phyloP scores from a whole-genome alignment of 1,140 invertebrate genomes.

The Cardiocondyla obscurior region DNA sequence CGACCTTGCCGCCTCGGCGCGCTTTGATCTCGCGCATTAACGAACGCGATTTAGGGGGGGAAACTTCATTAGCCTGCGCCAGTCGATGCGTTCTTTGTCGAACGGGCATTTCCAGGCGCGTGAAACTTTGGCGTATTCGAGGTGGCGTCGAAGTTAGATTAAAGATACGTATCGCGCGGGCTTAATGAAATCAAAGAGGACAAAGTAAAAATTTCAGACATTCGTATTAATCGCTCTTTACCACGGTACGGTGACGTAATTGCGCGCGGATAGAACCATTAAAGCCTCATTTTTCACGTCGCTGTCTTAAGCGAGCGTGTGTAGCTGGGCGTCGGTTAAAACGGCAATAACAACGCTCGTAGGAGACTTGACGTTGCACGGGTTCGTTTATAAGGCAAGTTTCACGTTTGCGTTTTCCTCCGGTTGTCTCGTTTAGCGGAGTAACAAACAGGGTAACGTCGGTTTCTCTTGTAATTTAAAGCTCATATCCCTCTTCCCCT shows the following conservation, averaged over 20 bases:
- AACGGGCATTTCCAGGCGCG: background rate
- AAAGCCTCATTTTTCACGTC: constrained; percentile 44
- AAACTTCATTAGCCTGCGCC: constrained; percentile 22
- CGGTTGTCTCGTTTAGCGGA: background rate
- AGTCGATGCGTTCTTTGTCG: background rate
- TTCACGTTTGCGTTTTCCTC: background rate
- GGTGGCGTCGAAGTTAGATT: constrained; percentile 6
- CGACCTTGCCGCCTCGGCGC: background rate
- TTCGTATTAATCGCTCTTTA: constrained; percentile 18
- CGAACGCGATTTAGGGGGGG: constrained; percentile 23
- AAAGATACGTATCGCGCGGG: background rate
- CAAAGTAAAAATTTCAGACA: background rate
- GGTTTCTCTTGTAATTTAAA: constrained; percentile 2
- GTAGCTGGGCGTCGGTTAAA: background rate
- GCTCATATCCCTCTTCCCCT: background rate
- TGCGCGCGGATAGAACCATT: constrained; percentile 22
- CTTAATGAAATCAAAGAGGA: background rate
- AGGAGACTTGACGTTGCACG: background rate
- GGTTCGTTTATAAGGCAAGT: constrained; percentile 32
- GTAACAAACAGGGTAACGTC: background rate
- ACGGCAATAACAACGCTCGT: constrained; percentile 39
- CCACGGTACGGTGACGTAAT: constrained; percentile 2
- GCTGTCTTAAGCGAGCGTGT: background rate
- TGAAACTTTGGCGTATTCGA: constrained; percentile 11
- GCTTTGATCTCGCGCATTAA: constrained; percentile 49